These are phyloP conservation scores for Nowickia ferox DNA, from an alignment of 2,888 invertebrate genomes.

Conservation along the genomic window DNA sequence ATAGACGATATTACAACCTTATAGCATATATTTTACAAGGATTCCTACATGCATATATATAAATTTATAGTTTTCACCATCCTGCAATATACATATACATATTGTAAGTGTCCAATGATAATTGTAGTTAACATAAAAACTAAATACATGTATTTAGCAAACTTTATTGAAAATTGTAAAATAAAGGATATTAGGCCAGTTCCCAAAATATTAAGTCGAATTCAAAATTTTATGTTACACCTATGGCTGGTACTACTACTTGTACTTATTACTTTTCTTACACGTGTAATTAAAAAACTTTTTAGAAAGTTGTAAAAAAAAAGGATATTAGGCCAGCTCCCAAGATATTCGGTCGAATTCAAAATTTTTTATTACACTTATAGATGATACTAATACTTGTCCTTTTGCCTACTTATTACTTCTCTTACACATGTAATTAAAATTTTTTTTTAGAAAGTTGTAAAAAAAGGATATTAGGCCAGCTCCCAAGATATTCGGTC, in stretches of 20 bases:
- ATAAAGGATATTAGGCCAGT: constrained; percentile 22
- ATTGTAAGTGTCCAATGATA: no score
- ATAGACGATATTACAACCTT: no score
- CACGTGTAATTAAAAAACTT: no score
- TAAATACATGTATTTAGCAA: no score
- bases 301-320: neutral
- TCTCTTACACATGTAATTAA: no score
- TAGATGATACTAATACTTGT: neutral
- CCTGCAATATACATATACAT: no score
- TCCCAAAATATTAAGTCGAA: neutral
- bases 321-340: constrained; percentile 15
- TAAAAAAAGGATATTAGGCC: constrained; percentile 25
- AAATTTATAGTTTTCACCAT: no score
- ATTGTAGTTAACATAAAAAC: no score
- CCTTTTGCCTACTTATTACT: neutral
- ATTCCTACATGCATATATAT: no score
- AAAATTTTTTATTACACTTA: neutral
- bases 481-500: neutral
- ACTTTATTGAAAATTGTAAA: neutral
- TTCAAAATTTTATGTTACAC: neutral
- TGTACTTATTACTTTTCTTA: neutral
- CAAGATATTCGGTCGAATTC: neutral
- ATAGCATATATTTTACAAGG: no score
- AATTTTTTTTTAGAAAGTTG: no score
- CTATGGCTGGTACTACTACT: neutral